Base-by-base conservation (phyloP, 30 jellyfish, hydroid and myxozoan genomes). In the Cassiopea xamachana region DNA sequence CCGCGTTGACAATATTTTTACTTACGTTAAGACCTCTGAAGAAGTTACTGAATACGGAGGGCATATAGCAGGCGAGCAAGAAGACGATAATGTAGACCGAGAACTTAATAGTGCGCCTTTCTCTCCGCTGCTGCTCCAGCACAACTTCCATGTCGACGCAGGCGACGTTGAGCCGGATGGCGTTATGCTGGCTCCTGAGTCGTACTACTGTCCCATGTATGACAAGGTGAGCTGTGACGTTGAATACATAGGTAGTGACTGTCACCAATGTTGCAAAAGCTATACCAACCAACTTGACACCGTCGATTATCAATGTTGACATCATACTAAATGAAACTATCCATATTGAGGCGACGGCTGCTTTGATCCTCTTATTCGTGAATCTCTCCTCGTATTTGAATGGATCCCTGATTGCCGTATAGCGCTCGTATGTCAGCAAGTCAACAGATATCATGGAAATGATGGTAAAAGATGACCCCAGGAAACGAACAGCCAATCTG, bases 391-490 rank as follows among this genome's bases (percentile, higher is more conserved):
- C 89, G 70, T 87, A 72, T 1, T 68, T 2, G 72, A 75, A 77
- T 1, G 94, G 83, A 67, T 77, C 12, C 62, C 71, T n/a, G 76
- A 87, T 50, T 1, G 94, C 94, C 49, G 46, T 69, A 47, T 79
- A 87, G n/a, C 94, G 83, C 45, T 87, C 94, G 59, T 87, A 87
- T 64, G 89, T 77, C 79, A 87, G 64, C 55, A 87, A 27, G 47
- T 74, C 80, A 27, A 76, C 89, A 39, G 89, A 14, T 1, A 77
- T 74, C 94, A 87, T 87, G 69, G 94, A 87, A n/a, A 68, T 80
- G n/a, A 76, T 1, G 3, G 89, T 84, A 9, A 87, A 58, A 60
- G 94, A 78, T 67, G 83, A 83, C 1, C 94, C 94, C n/a, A 64
- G 14, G 80, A 39, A 76, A 17, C 89, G 50, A 8, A 64, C 49